Conservation (phyloP, 2,113 vertebrate genomes). For the Oreochromis spilurus region DNA sequence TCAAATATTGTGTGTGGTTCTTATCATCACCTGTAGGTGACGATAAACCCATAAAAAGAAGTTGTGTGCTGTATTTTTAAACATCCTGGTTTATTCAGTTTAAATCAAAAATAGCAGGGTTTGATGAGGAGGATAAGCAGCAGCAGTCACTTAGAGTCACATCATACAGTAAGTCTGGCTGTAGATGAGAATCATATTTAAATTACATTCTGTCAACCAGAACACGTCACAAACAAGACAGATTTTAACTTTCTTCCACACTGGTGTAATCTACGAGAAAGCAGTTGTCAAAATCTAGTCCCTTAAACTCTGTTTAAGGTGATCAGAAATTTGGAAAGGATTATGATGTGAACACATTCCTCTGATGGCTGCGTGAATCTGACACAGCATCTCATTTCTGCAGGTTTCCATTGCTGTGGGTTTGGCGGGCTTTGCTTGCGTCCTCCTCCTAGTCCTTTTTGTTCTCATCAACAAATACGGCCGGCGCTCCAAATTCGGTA, state of each 20-base stretch:
- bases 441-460: constrained; percentile 91
- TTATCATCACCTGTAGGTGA: not conserved
- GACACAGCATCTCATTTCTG: not conserved
- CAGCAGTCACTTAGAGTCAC: not conserved
- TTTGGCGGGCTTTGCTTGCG: constrained; percentile 92
- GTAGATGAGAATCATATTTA: not conserved
- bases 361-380: not conserved
- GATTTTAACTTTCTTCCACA: not conserved
- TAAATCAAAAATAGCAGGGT: not conserved
- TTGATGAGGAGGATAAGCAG: not conserved
- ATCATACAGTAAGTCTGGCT: not conserved
- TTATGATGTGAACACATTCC: not conserved
- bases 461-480: constrained; percentile 99
- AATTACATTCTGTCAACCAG: not conserved
- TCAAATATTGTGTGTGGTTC: not conserved
- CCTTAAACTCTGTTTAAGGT: constrained; percentile 6
- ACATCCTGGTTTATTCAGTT: not conserved
- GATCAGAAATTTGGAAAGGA: constrained; percentile 4
- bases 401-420: constrained; percentile 95
- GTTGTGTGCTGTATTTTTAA: not conserved
- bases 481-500: constrained; percentile 93
- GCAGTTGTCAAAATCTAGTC: not conserved
- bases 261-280: not conserved
- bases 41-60: not conserved
- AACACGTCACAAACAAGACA: not conserved